Percentiles rank a stretch among this genome's conserved stretches.
These are phyloP conservation scores for Eretmocerus hayati DNA, from an alignment of 2,888 invertebrate genomes.

Conservation along the genomic window DNA sequence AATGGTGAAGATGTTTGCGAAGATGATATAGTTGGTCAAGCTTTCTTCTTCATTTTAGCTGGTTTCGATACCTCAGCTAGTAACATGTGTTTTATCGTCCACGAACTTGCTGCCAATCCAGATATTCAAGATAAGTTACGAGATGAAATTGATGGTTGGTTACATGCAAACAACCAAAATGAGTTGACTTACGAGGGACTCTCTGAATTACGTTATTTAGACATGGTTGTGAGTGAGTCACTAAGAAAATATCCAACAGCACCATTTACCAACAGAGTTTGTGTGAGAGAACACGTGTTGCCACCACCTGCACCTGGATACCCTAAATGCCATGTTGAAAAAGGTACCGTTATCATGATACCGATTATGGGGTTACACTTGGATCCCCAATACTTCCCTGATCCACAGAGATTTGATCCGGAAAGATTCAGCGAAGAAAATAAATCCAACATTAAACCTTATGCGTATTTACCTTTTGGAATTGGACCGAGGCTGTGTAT, in stretches of 20 bases:
- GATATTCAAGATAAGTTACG: constrained; percentile 46
- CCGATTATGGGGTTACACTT: constrained; percentile 38
- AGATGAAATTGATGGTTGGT: constrained; percentile 32
- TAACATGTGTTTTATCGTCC: constrained; percentile 30
- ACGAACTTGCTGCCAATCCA: constrained; percentile 39
- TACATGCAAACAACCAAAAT: background rate
- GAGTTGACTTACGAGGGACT: constrained; percentile 39
- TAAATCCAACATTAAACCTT: constrained; percentile 33
- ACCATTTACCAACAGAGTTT: constrained; percentile 32
- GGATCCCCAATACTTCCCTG: constrained; percentile 38
- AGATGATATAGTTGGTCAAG: constrained; percentile 48
- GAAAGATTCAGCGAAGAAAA: constrained; percentile 42
- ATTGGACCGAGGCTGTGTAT: constrained; percentile 42
- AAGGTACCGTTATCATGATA: constrained; percentile 32
- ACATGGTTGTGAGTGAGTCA: constrained; percentile 37
- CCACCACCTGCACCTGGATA: constrained; percentile 30
- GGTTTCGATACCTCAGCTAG: constrained; percentile 36
- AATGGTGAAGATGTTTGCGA: too few relatives aligned
- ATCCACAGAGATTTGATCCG: constrained; percentile 42
- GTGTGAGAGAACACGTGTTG: constrained; percentile 30
- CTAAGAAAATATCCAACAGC: constrained; percentile 31
- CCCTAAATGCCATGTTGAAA: constrained; percentile 31
- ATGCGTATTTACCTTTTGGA: constrained; percentile 41
- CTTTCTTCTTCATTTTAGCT: constrained; percentile 39
- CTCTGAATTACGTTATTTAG: constrained; percentile 28